phyloP scores from a whole-genome alignment of 1,140 invertebrate genomes.

The Eueides isabella region DNA sequence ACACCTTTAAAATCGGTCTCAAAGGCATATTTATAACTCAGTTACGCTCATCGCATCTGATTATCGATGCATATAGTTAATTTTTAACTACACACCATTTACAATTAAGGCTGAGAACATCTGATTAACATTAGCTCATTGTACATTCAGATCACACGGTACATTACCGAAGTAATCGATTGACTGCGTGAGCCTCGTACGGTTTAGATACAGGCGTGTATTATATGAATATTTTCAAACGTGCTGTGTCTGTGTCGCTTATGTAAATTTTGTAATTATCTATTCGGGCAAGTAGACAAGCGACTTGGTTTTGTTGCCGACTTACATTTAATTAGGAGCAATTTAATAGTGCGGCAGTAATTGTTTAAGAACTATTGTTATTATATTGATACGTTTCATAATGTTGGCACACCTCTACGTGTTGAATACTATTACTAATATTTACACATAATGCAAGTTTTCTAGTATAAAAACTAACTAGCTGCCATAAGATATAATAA shows the following conservation, averaged over 20 bases:
- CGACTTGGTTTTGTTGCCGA: not conserved
- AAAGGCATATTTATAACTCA: not conserved
- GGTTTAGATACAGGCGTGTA: constrained; percentile 5
- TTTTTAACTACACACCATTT: constrained; percentile 11
- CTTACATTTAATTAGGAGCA: not conserved
- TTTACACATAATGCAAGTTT: not conserved
- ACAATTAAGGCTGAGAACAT: constrained; percentile 16
- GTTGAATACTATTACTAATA: not conserved
- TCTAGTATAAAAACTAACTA: no score
- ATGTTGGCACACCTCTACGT: not conserved
- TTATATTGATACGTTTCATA: not conserved
- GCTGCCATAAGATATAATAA: no score
- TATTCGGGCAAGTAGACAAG: not conserved
- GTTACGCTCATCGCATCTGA: not conserved
- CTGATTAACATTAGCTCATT: constrained; percentile 17
- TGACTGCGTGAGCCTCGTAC: constrained; percentile 7
- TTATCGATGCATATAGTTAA: constrained; percentile 17
- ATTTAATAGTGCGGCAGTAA: not conserved
- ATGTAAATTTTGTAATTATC: constrained; percentile 11
- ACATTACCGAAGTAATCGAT: constrained; percentile 27
- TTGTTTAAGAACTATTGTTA: not conserved
- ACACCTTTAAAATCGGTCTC: not conserved
- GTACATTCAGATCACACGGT: constrained; percentile 23
- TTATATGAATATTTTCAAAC: constrained; percentile 5
- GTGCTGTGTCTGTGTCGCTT: constrained; percentile 2